Percentiles rank a stretch among this genome's conserved stretches.
Evolutionary conservation across 2,113 vertebrate genomes (phyloP).

Genomic region (Grammomys dolichurus): DNA sequence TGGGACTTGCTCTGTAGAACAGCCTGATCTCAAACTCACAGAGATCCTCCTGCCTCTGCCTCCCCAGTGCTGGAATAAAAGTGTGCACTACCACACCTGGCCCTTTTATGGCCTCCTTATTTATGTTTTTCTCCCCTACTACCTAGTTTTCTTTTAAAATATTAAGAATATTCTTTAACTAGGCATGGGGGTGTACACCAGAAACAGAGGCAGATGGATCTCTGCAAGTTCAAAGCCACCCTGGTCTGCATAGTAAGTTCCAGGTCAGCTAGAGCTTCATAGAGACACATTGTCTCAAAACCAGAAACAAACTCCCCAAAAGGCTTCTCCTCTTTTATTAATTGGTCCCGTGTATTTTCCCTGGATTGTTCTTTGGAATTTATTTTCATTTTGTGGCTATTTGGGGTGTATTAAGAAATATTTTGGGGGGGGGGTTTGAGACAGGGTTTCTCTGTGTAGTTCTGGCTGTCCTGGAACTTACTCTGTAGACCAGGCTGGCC

Average conservation of each 20-base stretch:
- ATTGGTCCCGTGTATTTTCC: constrained; percentile 10
- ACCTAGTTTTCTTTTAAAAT: neutral
- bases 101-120: neutral
- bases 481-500: too few relatives aligned
- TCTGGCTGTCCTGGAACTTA: too few relatives aligned
- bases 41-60: neutral
- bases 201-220: neutral
- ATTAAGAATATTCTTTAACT: constrained; percentile 34
- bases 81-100: too few relatives aligned
- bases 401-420: neutral
- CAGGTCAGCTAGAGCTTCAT: neutral
- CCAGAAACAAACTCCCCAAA: neutral
- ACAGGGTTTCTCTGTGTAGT: too few relatives aligned
- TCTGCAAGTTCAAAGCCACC: neutral
- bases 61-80: neutral
- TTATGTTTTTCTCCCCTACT: neutral
- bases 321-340: neutral
- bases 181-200: neutral
- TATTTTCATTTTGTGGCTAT: constrained; percentile 22
- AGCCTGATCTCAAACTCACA: neutral
- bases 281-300: neutral
- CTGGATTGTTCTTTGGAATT: constrained; percentile 29
- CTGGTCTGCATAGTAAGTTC: too few relatives aligned
- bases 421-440: too few relatives aligned
- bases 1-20: neutral